Percentiles rank a stretch among this genome's conserved stretches.
phyloP scores from a whole-genome alignment of 2,888 invertebrate species.

The Rotaria magnacalcarata region DNA sequence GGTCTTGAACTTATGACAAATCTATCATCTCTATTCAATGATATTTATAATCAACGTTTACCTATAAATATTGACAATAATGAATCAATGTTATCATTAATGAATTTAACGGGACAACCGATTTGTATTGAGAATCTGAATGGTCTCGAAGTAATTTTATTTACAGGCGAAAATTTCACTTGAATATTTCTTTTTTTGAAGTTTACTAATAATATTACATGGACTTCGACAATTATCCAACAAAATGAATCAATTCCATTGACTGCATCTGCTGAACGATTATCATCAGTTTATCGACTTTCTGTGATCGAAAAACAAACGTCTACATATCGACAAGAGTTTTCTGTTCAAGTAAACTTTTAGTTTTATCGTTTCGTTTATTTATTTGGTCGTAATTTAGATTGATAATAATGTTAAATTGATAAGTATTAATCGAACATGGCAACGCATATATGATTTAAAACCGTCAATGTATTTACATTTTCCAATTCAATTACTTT shows the following conservation, averaged over 20 bases:
- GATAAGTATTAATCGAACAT: not conserved
- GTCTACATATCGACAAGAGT: not conserved
- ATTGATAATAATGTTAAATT: not conserved
- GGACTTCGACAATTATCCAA: not conserved
- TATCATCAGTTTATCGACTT: not conserved
- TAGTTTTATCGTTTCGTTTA: not conserved
- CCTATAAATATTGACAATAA: not conserved
- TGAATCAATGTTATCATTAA: not conserved
- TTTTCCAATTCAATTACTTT: not conserved
- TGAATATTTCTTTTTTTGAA: not conserved
- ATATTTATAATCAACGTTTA: slow-evolving; percentile 22
- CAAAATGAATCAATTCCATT: not conserved
- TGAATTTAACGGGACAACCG: not conserved
- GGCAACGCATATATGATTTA: slow-evolving; percentile 10
- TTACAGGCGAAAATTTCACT: not conserved
- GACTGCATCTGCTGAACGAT: not conserved
- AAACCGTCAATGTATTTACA: not conserved
- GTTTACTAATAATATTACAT: not conserved
- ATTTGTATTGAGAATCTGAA: not conserved
- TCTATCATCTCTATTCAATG: not conserved
- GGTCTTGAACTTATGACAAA: not conserved
- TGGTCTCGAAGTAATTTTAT: slow-evolving; percentile 10
- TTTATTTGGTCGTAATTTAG: not conserved
- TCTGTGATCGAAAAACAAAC: not conserved
- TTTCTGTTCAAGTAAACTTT: not conserved